Evolutionary conservation across 2,888 invertebrate species (phyloP).

Genomic region (Erebia palarica): DNA sequence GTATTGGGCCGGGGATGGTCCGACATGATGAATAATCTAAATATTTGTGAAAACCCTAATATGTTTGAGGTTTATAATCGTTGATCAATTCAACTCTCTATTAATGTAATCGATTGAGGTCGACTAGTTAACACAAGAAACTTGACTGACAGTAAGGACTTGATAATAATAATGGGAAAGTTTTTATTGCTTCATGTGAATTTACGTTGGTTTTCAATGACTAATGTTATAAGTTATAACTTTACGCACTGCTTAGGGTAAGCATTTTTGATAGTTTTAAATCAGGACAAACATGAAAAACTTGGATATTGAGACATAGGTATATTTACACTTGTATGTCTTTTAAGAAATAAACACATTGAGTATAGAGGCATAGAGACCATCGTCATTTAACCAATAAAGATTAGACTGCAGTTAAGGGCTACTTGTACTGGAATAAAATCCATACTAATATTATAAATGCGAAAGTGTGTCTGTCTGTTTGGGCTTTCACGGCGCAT

Average conservation of each 20-base stretch:
- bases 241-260: not conserved
- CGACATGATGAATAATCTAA: not conserved
- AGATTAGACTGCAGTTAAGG: too few species aligned
- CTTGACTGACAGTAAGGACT: constrained; percentile 48
- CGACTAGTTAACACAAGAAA: constrained; percentile 48
- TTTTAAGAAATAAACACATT: too few species aligned
- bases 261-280: not conserved
- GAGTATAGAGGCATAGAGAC: too few species aligned
- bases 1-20: too few species aligned
- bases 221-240: not conserved
- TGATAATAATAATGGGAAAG: constrained; percentile 33
- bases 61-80: constrained; percentile 37
- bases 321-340: too few species aligned
- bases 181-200: constrained; percentile 30
- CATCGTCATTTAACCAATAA: too few species aligned
- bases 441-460: too few species aligned
- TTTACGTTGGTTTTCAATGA: constrained; percentile 10
- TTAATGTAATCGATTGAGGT: constrained; percentile 55
- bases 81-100: constrained; percentile 43
- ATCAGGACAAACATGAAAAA: not conserved
- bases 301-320: too few species aligned
- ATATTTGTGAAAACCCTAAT: constrained; percentile 18
- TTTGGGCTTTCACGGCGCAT: too few species aligned
- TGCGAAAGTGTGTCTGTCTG: too few species aligned
- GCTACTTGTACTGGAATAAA: too few species aligned